These are phyloP conservation scores for Colostygia pectinataria DNA, from an alignment of 2,888 invertebrate species.

Conservation along the genomic window DNA sequence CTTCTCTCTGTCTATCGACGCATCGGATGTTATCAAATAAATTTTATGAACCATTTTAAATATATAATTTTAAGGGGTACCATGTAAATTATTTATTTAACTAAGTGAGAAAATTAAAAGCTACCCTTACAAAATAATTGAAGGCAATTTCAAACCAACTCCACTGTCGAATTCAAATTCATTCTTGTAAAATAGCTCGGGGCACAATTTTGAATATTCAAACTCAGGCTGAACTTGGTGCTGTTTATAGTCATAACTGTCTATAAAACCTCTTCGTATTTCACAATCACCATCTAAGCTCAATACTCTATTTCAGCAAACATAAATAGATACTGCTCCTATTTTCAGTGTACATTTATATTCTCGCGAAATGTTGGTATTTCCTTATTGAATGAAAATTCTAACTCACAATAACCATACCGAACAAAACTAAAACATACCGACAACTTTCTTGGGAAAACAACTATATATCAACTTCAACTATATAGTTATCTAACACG, in stretches of 20 bases:
- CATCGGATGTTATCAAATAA: too few species aligned
- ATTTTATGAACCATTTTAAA: too few species aligned
- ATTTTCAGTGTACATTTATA: too few species aligned
- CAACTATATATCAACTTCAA: too few species aligned
- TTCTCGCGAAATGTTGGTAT: too few species aligned
- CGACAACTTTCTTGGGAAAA: too few species aligned
- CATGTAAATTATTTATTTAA: conserved; percentile 11
- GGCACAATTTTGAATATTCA: conserved; percentile 47
- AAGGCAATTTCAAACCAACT: conserved; percentile 39
- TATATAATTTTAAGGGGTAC: too few species aligned
- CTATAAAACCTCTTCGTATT: conserved; percentile 29
- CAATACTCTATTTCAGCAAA: not conserved
- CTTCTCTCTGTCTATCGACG: too few species aligned
- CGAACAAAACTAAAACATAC: too few species aligned
- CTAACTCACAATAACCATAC: too few species aligned
- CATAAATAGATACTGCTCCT: not conserved
- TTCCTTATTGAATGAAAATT: too few species aligned
- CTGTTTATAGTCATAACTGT: conserved; percentile 39
- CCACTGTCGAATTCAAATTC: conserved; percentile 40
- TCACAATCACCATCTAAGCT: conserved; percentile 11
- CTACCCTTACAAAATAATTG: conserved; percentile 35
- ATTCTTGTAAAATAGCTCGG: conserved; percentile 40
- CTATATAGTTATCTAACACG: too few species aligned
- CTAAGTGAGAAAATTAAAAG: conserved; percentile 21
- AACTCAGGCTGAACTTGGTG: conserved; percentile 32